Percentiles rank a stretch among this genome's conserved stretches.
These are phyloP conservation scores for rabbit (Oryctolagus cuniculus) DNA, from an alignment of 2,113 vertebrate species.

Conservation along the genomic window DNA sequence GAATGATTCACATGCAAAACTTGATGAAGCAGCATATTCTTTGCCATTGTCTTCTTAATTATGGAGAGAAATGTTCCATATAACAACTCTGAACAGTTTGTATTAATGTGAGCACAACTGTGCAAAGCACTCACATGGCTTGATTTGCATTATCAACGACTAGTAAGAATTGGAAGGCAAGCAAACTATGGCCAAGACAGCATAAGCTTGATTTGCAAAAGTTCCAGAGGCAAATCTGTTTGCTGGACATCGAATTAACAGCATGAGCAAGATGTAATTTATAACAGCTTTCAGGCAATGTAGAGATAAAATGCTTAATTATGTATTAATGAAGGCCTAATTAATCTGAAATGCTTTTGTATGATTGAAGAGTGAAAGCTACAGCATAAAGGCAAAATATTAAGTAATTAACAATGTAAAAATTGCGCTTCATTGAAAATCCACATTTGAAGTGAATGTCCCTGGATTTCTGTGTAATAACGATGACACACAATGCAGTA, in stretches of 20 bases:
- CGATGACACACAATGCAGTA: not conserved
- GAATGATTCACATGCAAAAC: conserved; percentile 53
- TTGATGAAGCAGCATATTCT: conserved; percentile 68
- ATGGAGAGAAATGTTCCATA: conserved; percentile 69
- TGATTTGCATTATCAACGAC: conserved; percentile 67
- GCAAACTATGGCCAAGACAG: conserved; percentile 39
- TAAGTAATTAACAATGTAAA: conserved; percentile 70
- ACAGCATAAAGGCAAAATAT: conserved; percentile 71
- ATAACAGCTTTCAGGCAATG: conserved; percentile 70
- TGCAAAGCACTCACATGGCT: conserved; percentile 40
- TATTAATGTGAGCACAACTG: conserved; percentile 60
- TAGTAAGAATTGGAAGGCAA: conserved; percentile 48
- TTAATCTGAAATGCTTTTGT: conserved; percentile 73
- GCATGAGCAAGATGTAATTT: conserved; percentile 62
- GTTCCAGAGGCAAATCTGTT: conserved; percentile 43
- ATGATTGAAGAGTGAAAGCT: conserved; percentile 59
- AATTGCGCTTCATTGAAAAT: conserved; percentile 38
- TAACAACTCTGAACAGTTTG: conserved; percentile 29
- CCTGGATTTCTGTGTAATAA: not conserved
- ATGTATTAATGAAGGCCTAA: conserved; percentile 80
- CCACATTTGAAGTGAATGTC: not conserved
- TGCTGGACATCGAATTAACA: conserved; percentile 74
- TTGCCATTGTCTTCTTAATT: conserved; percentile 73
- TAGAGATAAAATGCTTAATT: conserved; percentile 77
- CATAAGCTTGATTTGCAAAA: conserved; percentile 48